Percentiles rank a stretch among this genome's conserved stretches.
Conservation (phyloP, 2,797 vertebrate genomes). For the Lemur catta region DNA sequence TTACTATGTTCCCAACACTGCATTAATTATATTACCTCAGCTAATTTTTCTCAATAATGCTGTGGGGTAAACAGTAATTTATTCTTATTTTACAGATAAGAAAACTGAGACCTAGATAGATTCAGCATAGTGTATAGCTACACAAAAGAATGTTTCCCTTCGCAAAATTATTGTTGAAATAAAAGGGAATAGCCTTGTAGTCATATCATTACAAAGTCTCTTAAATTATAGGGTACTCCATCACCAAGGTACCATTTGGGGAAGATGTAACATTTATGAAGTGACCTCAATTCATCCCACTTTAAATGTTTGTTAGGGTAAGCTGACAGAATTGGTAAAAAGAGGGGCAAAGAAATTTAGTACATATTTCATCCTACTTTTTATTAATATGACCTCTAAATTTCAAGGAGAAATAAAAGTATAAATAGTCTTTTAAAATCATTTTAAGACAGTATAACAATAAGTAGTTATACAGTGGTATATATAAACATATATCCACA, state of each 20-base stretch:
- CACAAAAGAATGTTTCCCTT: neutral
- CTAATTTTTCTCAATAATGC: neutral
- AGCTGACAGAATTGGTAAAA: neutral
- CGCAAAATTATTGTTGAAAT: slow-evolving; percentile 16
- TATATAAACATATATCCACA: neutral
- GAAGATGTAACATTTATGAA: neutral
- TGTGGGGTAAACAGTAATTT: neutral
- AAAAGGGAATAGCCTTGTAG: neutral
- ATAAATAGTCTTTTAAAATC: neutral
- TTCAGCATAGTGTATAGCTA: neutral
- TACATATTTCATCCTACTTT: neutral
- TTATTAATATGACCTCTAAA: neutral
- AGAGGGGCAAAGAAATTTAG: neutral
- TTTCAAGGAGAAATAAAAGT: neutral
- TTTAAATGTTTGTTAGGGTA: neutral
- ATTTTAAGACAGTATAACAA: slow-evolving; percentile 6
- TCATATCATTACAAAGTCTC: neutral
- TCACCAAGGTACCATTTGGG: neutral
- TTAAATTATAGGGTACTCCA: neutral
- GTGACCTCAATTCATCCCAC: neutral
- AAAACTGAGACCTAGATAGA: neutral
- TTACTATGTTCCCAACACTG: neutral
- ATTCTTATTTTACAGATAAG: neutral
- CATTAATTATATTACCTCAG: neutral
- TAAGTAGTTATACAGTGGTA: neutral